Conservation (phyloP, 2,888 invertebrate species). For the Ophonus ardosiacus region DNA sequence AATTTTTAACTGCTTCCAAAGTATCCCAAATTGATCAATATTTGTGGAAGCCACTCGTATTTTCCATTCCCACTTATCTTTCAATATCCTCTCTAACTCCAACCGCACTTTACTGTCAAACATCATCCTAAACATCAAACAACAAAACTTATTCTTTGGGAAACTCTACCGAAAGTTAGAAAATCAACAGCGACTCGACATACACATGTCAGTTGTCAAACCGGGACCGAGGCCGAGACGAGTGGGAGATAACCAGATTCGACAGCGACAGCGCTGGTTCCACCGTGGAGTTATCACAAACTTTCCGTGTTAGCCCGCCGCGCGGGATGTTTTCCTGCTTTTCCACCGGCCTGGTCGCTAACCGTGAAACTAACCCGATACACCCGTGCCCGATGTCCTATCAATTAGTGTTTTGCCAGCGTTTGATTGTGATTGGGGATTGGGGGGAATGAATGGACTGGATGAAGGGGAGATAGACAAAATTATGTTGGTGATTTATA, state of each 20-base stretch:
- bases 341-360: neutral
- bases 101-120: neutral
- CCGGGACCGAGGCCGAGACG: neutral
- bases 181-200: slow-evolving; percentile 27
- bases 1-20: too few relatives aligned
- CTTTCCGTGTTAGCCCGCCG: slow-evolving; percentile 23
- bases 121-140: neutral
- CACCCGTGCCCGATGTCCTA: slow-evolving; percentile 6
- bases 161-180: slow-evolving; percentile 18
- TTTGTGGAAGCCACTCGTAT: neutral
- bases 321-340: slow-evolving; percentile 16
- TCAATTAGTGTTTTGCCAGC: slow-evolving; percentile 9
- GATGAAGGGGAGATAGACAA: neutral
- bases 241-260: slow-evolving; percentile 47
- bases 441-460: neutral
- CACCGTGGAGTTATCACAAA: slow-evolving; percentile 43
- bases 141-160: slow-evolving; percentile 16
- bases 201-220: slow-evolving; percentile 47
- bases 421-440: slow-evolving; percentile 13
- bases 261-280: slow-evolving; percentile 20
- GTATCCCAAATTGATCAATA: neutral
- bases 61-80: neutral
- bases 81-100: neutral
- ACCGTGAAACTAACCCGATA: slow-evolving; percentile 30
- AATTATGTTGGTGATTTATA: neutral